Base-by-base conservation (phyloP, 2,888 invertebrate species). In the Agonopterix alstromeriana region DNA sequence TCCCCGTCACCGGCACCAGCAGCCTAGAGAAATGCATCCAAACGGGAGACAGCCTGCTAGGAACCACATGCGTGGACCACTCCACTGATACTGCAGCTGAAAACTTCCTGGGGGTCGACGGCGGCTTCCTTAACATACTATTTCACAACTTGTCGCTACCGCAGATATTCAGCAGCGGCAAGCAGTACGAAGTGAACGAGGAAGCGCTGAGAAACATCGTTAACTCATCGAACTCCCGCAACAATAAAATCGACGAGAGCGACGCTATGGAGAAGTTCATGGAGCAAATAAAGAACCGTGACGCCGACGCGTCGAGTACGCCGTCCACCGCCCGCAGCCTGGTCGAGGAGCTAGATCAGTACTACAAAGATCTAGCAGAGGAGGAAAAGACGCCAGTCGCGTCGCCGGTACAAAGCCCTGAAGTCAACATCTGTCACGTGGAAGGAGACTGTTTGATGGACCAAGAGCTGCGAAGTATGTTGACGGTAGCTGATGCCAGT, bases 161-260 rank as follows among this genome's bases (percentile, higher is more conserved):
- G 2, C 74, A 81, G 55, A 88, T 88, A 44, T 88, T 88, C 52
- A 85, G 82, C 54, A 65, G 62, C 38, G 79, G 77, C 3, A 88
- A 82, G 58, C 79, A 82, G 48, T 88, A 88, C 53, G 88, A 88
- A 58, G 86, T 88, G 1, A 85, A 88, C 53, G 82, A 85, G 51
- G 81, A 82, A 53, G 88, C 83, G 0, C 64, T 88, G 9, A 79
- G 65, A 47, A 81, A 77, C 53, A 82, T 87, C 43, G 73, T 87
- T 1, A 66, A 71, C 49, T 76, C 82, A 3, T 65, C 77, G 0
- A 84, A 79, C 51, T 61, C 56, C 11, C 64, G 69, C 17, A 58
- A 67, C 11, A 58, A 50, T n/a, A 61, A 56, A 45, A 53, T 66
- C 5, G 71, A 61, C 45, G 72, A 72, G 38, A 64, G 60, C 41